Conservation (phyloP, 2,797 vertebrate genomes). For the Diglossa cyanea region DNA sequence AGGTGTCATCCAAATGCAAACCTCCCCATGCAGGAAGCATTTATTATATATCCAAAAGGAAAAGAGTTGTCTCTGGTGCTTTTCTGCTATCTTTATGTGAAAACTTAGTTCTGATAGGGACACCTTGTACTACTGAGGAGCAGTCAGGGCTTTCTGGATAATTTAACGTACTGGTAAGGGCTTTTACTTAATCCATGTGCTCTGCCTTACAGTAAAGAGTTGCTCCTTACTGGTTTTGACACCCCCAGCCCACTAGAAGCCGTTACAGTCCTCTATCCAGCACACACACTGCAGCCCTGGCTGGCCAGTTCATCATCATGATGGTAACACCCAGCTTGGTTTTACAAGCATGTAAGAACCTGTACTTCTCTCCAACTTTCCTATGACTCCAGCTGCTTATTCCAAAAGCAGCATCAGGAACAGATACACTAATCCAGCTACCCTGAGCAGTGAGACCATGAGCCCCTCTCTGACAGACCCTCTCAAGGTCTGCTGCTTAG, state of each 20-base stretch:
- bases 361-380: background rate
- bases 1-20: background rate
- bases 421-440: background rate
- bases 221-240: background rate
- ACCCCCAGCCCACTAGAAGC: background rate
- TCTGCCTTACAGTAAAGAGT: background rate
- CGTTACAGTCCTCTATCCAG: background rate
- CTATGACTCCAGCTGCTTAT: background rate
- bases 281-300: background rate
- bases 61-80: background rate
- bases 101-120: background rate
- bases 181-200: background rate
- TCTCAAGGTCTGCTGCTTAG: background rate
- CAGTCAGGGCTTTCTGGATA: background rate
- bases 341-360: background rate
- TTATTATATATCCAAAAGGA: background rate
- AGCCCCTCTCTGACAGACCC: background rate
- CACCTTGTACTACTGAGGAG: fast-evolving
- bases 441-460: background rate
- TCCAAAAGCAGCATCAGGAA: background rate
- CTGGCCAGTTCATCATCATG: fast-evolving
- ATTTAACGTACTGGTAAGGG: background rate
- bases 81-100: background rate
- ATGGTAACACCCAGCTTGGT: background rate
- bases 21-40: background rate